These are phyloP conservation scores for Nibea albiflora DNA, from an alignment of 2,113 vertebrate genomes.

Conservation along the genomic window DNA sequence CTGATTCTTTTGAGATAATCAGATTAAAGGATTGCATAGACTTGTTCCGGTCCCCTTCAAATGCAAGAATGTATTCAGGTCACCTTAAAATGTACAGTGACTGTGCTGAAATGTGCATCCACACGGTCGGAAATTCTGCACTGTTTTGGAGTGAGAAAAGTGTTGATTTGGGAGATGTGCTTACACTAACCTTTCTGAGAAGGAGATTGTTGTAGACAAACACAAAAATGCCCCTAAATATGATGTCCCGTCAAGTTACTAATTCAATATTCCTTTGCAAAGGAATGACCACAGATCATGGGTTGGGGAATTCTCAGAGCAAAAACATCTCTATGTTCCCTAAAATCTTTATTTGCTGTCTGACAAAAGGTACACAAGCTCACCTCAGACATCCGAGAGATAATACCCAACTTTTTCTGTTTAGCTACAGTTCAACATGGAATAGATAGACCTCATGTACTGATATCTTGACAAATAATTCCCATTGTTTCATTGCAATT, in stretches of 20 bases:
- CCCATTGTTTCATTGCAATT: no score
- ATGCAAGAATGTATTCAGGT: background rate
- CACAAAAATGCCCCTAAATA: background rate
- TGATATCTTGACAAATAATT: no score
- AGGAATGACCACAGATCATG: background rate
- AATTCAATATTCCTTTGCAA: background rate
- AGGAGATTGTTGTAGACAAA: background rate
- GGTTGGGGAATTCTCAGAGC: background rate
- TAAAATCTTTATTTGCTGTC: background rate
- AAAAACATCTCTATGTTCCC: background rate
- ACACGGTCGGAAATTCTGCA: background rate
- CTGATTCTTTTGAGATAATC: background rate
- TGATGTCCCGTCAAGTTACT: background rate
- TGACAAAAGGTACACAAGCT: background rate
- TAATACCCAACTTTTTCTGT: no score
- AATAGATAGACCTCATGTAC: no score
- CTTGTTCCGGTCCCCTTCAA: no score
- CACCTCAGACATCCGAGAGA: background rate
- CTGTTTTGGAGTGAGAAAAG: background rate
- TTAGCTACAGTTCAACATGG: no score
- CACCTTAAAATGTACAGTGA: background rate
- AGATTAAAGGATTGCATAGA: background rate
- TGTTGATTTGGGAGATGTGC: background rate
- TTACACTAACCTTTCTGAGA: background rate
- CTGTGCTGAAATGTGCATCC: background rate